Evolutionary conservation across 1,140 invertebrate species (phyloP).

Genomic region (Dreissena polymorpha): DNA sequence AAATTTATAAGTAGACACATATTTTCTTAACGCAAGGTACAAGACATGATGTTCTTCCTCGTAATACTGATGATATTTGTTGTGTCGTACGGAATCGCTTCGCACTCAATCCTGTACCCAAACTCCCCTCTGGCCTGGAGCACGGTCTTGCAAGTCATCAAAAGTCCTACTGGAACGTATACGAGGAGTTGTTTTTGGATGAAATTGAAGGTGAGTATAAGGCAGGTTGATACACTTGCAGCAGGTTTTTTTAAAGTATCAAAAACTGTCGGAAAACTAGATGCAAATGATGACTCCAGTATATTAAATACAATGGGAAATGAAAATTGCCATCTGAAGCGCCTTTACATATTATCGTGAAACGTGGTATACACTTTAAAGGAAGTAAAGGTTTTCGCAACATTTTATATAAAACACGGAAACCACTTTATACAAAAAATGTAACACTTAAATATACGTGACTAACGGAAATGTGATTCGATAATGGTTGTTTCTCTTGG

Average conservation of each 20-base stretch:
- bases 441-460: too few species aligned
- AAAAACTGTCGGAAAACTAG: background rate
- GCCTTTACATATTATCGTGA: too few species aligned
- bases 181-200: conserved; percentile 80
- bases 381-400: too few species aligned
- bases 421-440: too few species aligned
- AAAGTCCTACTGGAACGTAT: conserved; percentile 81
- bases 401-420: too few species aligned
- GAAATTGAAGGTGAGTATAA: conserved; percentile 76
- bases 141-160: conserved; percentile 75
- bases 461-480: too few species aligned
- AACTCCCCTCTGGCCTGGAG: conserved; percentile 69
- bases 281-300: too few species aligned
- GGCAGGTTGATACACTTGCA: background rate
- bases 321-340: too few species aligned
- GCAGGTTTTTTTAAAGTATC: background rate
- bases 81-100: conserved; percentile 79
- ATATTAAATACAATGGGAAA: too few species aligned
- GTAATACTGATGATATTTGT: conserved; percentile 81
- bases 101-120: conserved; percentile 79
- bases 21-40: conserved; percentile 70
- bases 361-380: too few species aligned
- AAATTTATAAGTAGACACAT: too few species aligned
- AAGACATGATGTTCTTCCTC: conserved; percentile 80
- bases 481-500: too few species aligned